Evolutionary conservation across 2,113 vertebrate species (phyloP), one percentile per base, ranked within the genome.

Genomic region (Microcebus tavaratra): DNA sequence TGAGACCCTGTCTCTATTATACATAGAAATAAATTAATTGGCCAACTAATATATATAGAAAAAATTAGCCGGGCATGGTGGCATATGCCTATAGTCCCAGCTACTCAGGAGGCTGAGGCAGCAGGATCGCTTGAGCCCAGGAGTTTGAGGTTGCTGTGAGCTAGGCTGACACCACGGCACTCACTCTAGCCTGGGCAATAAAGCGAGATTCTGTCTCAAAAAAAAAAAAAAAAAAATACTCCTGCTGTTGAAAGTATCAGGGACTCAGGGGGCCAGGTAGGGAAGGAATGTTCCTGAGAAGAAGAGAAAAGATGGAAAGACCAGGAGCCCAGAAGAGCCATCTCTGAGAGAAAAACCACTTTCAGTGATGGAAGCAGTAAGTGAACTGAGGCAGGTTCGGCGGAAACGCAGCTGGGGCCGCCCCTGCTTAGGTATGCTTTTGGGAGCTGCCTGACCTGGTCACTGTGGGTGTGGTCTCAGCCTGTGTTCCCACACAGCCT

Each of bases 381-480:
- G 63, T 25, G 61, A 82, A 39, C n/a, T 39, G 2, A 27, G 50
- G 80, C 14, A 3, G n/a, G 70, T 27, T 9, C 25, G 53, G 68
- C 2, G 18, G 82, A 4, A 29, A 18, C 2, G 18, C 2, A 15
- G 31, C 70, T 36, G 14, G 29, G 57, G 31, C 5, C 9, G 29
- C 39, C 48, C 59, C 8, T 29, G 57, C 59, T 45, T 2, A 2
- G 11, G 1, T 13, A 20, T 50, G 36, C 25, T 39, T 48, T 6
- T 11, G 31, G 27, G 29, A 53, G 39, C 36, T 20, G 29, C 17
- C 6, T 31, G 76, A 34, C 78, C 42, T 31, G 42, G 63, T 42
- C 9, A 11, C 45, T 3, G 31, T 61, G 12, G 13, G 29, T 61
- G 48, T 34, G 0, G 0, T 10, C 1, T 12, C 53, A 36, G 57